Percentiles rank a stretch among this genome's conserved stretches.
Conservation (phyloP, 1,140 invertebrate species). For the Zaprionus gabonicus region DNA sequence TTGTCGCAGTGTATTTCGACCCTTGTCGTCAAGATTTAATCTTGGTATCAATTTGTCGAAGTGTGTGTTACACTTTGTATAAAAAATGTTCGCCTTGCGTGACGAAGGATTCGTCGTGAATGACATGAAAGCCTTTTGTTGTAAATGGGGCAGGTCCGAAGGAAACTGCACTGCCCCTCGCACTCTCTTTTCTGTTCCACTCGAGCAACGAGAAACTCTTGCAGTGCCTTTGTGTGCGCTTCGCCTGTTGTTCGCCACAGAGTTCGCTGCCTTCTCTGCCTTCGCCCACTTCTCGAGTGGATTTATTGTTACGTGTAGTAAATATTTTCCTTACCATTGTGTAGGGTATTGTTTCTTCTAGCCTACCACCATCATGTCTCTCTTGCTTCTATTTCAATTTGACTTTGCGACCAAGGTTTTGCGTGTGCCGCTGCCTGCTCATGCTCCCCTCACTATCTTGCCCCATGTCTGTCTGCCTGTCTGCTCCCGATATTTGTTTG, state of each 20-base stretch:
- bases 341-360: slow-evolving; percentile 32
- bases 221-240: slow-evolving; percentile 50
- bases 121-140: slow-evolving; percentile 60
- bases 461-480: slow-evolving; percentile 14
- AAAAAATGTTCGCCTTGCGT: slow-evolving; percentile 60
- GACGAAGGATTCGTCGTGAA: slow-evolving; percentile 40
- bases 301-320: slow-evolving; percentile 78
- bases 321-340: slow-evolving; percentile 61
- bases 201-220: slow-evolving; percentile 5
- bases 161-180: slow-evolving; percentile 12
- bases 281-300: slow-evolving; percentile 52
- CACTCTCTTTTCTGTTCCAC: not conserved
- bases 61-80: slow-evolving; percentile 57
- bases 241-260: slow-evolving; percentile 39
- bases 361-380: slow-evolving; percentile 8
- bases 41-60: slow-evolving; percentile 77
- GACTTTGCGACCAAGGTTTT: slow-evolving; percentile 68
- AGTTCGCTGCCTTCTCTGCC: slow-evolving; percentile 14
- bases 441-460: not conserved
- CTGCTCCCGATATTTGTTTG: slow-evolving; percentile 46
- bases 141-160: slow-evolving; percentile 42
- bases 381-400: slow-evolving; percentile 44
- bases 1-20: slow-evolving; percentile 6
- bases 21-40: slow-evolving; percentile 65
- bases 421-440: slow-evolving; percentile 47